Base-by-base conservation (phyloP, 92 coral and sea anemone genomes). In the Zoanthus sociatus region DNA sequence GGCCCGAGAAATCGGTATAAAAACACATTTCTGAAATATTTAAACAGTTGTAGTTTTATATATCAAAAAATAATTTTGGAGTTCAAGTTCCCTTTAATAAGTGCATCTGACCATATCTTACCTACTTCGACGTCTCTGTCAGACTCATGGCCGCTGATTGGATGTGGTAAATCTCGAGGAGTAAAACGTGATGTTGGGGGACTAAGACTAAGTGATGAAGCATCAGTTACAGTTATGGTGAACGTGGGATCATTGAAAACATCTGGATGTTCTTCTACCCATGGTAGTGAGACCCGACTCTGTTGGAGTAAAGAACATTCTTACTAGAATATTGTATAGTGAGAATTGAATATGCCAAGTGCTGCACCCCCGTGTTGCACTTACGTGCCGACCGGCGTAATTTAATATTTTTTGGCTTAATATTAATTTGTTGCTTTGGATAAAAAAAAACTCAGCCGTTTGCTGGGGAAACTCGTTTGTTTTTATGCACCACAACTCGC, bases 211-310 rank as follows among this genome's bases (percentile, higher is more conserved):
- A 68, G 76, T 44, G 83, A 17, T 37, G 79, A 48, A 21, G 92
- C 87, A 48, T 78, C 50, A 32, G 84, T 33, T 37, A 74, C 83
- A 55, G 83, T 88, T 60, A 88, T 21, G 17, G 92, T 88, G 74
- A 91, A 91, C 37, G 82, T 75, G 31, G 89, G 88, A 53, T 92
- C 91, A 64, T 71, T 73, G 78, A 94, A 94, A 9, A 94, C 97
- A 61, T 94, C 97, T 0, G 97, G 97, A 48, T 94, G 94, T 20
- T 92, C 97, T 13, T 94, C 89, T 5, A 94, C 97, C 97, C 97
- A 94, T 9, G 97, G 97, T 9, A 94, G 84, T 4, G 92, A 89
- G 1, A 91, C 94, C 11, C 82, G 94, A 60, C 78, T 91, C 94
- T 91, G 87, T 46, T 20, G 11, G 0, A 54, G 33, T 30, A 67